Evolutionary conservation across 2,797 vertebrate genomes (phyloP).

Genomic region (Enteromius paludinosus): DNA sequence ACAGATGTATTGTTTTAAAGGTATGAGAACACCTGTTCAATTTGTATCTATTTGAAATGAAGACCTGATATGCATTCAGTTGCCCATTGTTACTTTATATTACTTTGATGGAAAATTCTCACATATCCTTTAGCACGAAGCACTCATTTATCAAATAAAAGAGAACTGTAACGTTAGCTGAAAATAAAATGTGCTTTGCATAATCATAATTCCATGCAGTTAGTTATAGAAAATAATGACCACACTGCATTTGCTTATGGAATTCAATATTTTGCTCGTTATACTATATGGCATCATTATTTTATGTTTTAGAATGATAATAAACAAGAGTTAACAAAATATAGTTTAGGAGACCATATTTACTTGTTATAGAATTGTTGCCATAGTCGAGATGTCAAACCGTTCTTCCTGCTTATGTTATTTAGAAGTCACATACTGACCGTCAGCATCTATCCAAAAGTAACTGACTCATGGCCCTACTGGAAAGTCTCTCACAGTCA

Average conservation of each 20-base stretch:
- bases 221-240: background rate
- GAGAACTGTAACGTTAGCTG: background rate
- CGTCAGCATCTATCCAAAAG: background rate
- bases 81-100: background rate
- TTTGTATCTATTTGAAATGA: background rate
- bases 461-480: background rate
- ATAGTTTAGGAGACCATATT: background rate
- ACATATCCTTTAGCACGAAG: background rate
- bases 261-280: background rate
- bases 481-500: background rate
- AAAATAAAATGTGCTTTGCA: conserved; percentile 4
- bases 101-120: background rate
- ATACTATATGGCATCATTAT: background rate
- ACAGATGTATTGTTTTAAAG: background rate
- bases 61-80: background rate
- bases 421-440: background rate
- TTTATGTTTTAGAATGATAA: background rate
- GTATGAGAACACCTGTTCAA: background rate
- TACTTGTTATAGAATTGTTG: no score
- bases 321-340: background rate
- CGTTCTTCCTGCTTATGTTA: background rate
- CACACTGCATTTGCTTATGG: background rate
- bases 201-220: conserved; percentile 3
- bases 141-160: background rate
- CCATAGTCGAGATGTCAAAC: no score